phyloP scores from a whole-genome alignment of 2,113 vertebrate genomes.

The Taurulus bubalis region DNA sequence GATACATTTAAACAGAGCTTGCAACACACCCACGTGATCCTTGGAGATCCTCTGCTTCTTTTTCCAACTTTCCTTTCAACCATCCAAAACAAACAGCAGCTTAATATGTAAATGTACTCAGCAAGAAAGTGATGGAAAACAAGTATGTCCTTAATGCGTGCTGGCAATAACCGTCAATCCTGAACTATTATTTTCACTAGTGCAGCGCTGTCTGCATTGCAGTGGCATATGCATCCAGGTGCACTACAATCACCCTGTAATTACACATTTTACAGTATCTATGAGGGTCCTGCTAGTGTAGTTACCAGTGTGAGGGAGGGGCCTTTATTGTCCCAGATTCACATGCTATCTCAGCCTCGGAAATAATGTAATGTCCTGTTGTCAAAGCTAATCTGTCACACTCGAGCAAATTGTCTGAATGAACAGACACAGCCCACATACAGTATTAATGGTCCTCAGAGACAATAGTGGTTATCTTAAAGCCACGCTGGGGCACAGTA shows the following conservation, averaged over 20 bases:
- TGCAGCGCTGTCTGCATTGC: neutral
- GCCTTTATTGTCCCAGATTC: conserved; percentile 26
- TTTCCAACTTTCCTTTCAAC: conserved; percentile 44
- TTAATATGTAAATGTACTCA: conserved; percentile 48
- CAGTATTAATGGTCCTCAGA: neutral
- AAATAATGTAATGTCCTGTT: conserved; percentile 64
- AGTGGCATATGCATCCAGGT: neutral
- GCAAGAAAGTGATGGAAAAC: conserved; percentile 33
- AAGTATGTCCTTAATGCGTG: neutral
- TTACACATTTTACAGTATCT: conserved; percentile 18
- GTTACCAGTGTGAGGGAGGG: conserved; percentile 12
- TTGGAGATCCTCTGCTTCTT: conserved; percentile 40
- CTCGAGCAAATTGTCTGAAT: conserved; percentile 17
- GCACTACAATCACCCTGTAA: neutral
- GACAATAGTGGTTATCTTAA: conserved; percentile 15
- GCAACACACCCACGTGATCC: conserved; percentile 50
- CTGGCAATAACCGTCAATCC: neutral
- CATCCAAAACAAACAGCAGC: conserved; percentile 64
- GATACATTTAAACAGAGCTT: conserved; percentile 37
- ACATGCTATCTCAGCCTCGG: conserved; percentile 35
- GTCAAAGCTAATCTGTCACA: conserved; percentile 51
- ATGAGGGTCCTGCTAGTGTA: neutral
- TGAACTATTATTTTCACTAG: neutral
- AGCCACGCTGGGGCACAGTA: neutral
- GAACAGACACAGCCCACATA: conserved; percentile 5